Evolutionary conservation across 2,113 vertebrate genomes (phyloP), one percentile per base, ranked within the genome.

Genomic region (Lichenostomus cassidix): DNA sequence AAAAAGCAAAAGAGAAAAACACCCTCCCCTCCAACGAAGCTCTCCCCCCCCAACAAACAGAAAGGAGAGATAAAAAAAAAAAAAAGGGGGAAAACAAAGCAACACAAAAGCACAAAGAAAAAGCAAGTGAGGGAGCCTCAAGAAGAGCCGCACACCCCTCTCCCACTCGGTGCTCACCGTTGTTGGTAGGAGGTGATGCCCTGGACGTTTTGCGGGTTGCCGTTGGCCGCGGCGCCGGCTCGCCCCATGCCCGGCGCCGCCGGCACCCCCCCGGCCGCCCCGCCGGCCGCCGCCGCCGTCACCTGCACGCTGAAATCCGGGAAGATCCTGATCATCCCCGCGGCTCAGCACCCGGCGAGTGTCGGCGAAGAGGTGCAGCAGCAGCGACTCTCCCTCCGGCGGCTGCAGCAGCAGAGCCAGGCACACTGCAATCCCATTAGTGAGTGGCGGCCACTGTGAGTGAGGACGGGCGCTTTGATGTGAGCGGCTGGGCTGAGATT

Each of bases 121-220:
- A 95, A 95, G 95, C 89, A 97, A 98, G 96, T 95, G 97, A 94
- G 94, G 96, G 50, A 94, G 93, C 86, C 80, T 83, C 42, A 23
- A 35, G 75, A 71, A 93, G 94, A 96, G 96, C 94, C 90, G 96
- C 91, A 87, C 60, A 89, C 81, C 96, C 97, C 88, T 80, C 84
- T 94, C 74, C 87, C 94, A 11, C 42, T 86, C 89, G 71, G 62
- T 95, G 98, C 98, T 97, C 98, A 99, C 99, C 99, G 99, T 98
- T 99, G 99, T 97, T 99, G 99, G 97, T 99, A 99, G 92, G 98
- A 98, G 96, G 97, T 98, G 97, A 99, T 98, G 89, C 99, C 99
- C 97, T 99, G 99, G 97, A 99, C 98, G 98, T 98, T 98, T 97
- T 99, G 99, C 97, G 98, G 98, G 97, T 98, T 98, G 96, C 99